Percentiles rank a stretch among this genome's conserved stretches.
Evolutionary conservation across 2,797 vertebrate genomes (phyloP).

Genomic region (Meriones psammophilus): DNA sequence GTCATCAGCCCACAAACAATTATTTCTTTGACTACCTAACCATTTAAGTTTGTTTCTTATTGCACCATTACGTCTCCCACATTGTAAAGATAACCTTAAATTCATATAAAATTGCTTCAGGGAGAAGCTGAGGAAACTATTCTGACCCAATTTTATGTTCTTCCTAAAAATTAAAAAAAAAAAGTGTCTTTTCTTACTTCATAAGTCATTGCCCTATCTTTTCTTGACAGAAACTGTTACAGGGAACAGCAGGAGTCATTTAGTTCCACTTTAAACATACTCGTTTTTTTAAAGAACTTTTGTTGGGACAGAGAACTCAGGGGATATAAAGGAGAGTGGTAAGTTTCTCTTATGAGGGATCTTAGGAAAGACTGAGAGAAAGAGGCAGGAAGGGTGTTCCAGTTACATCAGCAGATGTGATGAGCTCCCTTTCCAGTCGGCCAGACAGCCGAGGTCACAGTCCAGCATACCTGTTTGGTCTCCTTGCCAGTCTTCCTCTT

Average conservation of each 20-base stretch:
- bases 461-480: background rate
- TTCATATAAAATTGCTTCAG: conserved; percentile 47
- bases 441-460: background rate
- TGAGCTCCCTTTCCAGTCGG: background rate
- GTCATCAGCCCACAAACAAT: background rate
- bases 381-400: background rate
- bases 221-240: conserved; percentile 39
- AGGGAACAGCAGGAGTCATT: conserved; percentile 30
- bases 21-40: background rate
- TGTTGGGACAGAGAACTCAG: background rate
- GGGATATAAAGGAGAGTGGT: background rate
- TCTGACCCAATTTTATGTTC: conserved; percentile 32
- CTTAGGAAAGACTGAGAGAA: background rate
- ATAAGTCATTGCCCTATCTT: background rate
- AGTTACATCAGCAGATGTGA: background rate
- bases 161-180: conserved; percentile 40
- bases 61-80: background rate
- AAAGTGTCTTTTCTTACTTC: background rate
- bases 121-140: conserved; percentile 11
- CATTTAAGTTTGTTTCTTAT: background rate
- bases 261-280: background rate
- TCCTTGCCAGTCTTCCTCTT: background rate
- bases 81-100: conserved; percentile 7
- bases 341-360: background rate
- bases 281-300: background rate